Conservation (phyloP, 1,140 invertebrate genomes). For the Vollenhovia emeryi region DNA sequence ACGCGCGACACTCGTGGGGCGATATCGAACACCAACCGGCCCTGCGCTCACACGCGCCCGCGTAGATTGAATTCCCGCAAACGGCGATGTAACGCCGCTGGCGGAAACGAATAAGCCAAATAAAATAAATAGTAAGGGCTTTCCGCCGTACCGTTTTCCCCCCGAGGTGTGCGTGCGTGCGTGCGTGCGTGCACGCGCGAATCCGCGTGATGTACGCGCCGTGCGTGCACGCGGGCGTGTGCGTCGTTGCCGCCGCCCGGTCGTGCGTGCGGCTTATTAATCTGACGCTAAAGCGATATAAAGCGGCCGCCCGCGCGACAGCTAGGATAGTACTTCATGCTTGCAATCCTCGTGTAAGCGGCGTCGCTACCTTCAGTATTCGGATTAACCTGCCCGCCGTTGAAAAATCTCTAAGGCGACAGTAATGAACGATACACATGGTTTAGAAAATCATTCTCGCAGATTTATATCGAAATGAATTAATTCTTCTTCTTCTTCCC, state of each 20-base stretch:
- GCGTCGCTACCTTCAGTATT: background rate
- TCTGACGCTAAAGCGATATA: conserved; percentile 81
- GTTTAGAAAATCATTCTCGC: background rate
- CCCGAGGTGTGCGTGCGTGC: conserved; percentile 43
- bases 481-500: too few relatives aligned
- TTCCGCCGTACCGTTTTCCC: conserved; percentile 46
- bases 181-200: conserved; percentile 48
- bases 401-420: background rate
- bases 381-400: conserved; percentile 15
- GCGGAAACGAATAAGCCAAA: conserved; percentile 81
- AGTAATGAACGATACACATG: background rate
- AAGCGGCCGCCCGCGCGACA: conserved; percentile 78
- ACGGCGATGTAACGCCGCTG: conserved; percentile 76
- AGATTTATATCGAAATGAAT: background rate
- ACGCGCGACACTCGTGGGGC: background rate
- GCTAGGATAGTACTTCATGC: conserved; percentile 78
- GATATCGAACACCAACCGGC: background rate
- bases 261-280: conserved; percentile 79
- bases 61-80: conserved; percentile 81
- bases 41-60: conserved; percentile 43
- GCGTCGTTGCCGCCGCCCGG: conserved; percentile 42
- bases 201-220: conserved; percentile 64
- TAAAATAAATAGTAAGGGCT: conserved; percentile 79
- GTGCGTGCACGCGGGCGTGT: conserved; percentile 41
- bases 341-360: conserved; percentile 22